These are phyloP conservation scores for Lamprotornis superbus DNA, from an alignment of 2,113 vertebrate species.

Conservation along the genomic window DNA sequence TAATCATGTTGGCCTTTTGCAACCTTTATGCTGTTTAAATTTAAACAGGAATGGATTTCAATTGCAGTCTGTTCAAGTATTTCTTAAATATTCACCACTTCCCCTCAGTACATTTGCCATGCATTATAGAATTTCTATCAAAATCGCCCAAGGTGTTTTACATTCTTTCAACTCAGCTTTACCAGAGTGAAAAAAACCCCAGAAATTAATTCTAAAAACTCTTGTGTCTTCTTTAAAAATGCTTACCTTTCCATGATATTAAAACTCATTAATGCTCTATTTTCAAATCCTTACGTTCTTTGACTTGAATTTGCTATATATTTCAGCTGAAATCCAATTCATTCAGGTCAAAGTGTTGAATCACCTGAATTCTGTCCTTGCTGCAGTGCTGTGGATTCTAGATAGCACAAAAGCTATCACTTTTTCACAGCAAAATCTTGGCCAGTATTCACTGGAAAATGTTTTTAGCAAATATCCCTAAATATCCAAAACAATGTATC, in stretches of 20 bases:
- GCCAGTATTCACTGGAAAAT: background rate
- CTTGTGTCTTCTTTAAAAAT: background rate
- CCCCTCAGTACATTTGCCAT: background rate
- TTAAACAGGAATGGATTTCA: conserved; percentile 43
- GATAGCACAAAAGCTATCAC: rapidly evolving
- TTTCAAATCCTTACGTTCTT: background rate
- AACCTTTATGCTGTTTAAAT: conserved; percentile 2
- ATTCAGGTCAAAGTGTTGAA: background rate
- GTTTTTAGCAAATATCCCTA: background rate
- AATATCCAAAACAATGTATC: background rate
- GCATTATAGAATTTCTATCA: conserved; percentile 16
- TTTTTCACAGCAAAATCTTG: background rate
- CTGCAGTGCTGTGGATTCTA: background rate
- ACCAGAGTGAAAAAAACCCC: background rate
- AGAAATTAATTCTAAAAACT: background rate
- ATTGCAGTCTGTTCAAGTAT: background rate
- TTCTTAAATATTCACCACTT: conserved; percentile 40
- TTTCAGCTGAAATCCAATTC: background rate
- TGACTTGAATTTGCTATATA: background rate
- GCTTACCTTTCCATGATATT: background rate
- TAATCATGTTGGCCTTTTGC: background rate
- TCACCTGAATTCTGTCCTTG: rapidly evolving
- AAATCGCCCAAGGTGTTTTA: background rate
- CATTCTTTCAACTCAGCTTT: background rate
- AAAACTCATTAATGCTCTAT: background rate